phyloP scores from a whole-genome alignment of 1,140 invertebrate genomes.

The Drosophila malerkotliana region DNA sequence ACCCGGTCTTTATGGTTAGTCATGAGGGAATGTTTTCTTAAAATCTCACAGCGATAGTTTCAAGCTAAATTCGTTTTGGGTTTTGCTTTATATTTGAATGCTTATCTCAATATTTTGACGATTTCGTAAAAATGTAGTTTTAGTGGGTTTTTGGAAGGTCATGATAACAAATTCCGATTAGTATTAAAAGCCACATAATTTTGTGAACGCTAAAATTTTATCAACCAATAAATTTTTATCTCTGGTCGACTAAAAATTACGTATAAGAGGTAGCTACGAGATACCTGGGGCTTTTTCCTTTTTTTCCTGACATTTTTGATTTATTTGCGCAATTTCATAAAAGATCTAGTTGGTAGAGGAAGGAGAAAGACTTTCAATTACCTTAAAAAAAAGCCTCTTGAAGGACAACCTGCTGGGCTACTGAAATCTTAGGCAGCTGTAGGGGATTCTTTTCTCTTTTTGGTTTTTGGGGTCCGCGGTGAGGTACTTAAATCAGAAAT shows the following conservation, averaged over 20 bases:
- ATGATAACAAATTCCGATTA: no score
- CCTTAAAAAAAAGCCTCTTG: constrained; percentile 14
- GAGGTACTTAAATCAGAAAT: constrained; percentile 68
- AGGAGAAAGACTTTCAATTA: constrained; percentile 54
- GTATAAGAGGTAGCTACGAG: neutral
- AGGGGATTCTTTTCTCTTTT: neutral
- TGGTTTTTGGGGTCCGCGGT: constrained; percentile 19
- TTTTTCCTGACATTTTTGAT: neutral
- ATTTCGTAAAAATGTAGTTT: neutral
- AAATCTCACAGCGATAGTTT: constrained; percentile 24
- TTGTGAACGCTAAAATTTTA: neutral
- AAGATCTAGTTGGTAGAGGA: constrained; percentile 18
- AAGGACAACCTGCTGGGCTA: constrained; percentile 69
- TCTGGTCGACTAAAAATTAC: neutral
- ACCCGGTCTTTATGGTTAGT: constrained; percentile 50
- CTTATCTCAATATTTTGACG: constrained; percentile 36
- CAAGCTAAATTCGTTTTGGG: constrained; percentile 13
- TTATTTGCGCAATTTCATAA: constrained; percentile 29
- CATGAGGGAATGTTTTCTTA: constrained; percentile 48
- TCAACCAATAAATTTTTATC: neutral
- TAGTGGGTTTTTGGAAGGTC: no score
- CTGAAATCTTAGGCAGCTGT: constrained; percentile 35
- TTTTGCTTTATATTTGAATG: neutral
- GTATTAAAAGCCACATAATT: neutral
- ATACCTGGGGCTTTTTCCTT: neutral